Evolutionary conservation across 1,140 invertebrate species (phyloP), one percentile per base, ranked within the genome.

Genomic region (Pseudomyrmex sp.): DNA sequence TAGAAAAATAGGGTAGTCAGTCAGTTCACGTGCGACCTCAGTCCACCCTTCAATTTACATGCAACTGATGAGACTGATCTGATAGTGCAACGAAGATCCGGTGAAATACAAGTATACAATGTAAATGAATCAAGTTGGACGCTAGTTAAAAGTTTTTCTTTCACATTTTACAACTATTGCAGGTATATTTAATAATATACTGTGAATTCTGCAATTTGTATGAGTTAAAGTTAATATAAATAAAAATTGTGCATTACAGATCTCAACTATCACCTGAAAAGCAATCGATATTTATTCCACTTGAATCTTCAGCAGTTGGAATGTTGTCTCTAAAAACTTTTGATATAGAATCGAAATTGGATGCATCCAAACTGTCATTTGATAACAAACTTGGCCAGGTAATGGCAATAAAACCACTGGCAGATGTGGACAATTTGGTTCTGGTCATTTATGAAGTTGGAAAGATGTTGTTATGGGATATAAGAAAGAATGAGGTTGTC

Each of bases 51-150:
- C 74, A 94, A 95, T 63, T 91, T 96, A 76, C 94, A 95, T 73
- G 95, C 94, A 86, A 94, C 95, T 3, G 91, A 93, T 52, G 93
- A 95, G 68, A 95, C 95, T 83, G 92, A 96, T 88, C 95, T 97
- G 70, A 89, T 95, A 73, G 96, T 96, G 26, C 96, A 97, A 93
- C 96, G 96, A 92, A 97, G 97, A 93, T 95, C 95, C 75, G 97
- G 96, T 69, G 93, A 93, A 73, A 93, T 96, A 18, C 96, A 97
- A 93, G 93, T 96, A 77, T 97, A 96, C 95, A 93, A 95, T 50
- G 93, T 96, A 58, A 94, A 95, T 85, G 96, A 95, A 84, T 95
- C 94, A 44, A 95, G 95, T 85, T 96, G 96, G 91, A 93, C 95
- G 54, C 93, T 96, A 74, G 92, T 95, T 84, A 93, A 95, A 73